A percentile compares a stretch with the other conserved stretches of the same genome.
Evolutionary conservation across 2,888 invertebrate species (phyloP).

Genomic region (Anoncus sp.): DNA sequence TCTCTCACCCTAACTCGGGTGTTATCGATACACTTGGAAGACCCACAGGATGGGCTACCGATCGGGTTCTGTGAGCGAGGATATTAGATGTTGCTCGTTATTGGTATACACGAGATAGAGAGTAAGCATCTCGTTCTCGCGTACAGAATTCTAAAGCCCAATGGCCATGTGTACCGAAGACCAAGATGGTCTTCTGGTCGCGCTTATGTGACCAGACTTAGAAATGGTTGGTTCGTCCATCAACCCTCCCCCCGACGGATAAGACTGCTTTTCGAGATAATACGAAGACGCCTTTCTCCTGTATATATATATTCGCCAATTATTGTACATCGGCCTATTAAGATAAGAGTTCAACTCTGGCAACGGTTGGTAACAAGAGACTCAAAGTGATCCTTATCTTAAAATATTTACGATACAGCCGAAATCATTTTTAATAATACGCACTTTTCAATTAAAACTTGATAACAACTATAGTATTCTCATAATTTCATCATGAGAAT

Average conservation of each 20-base stretch:
- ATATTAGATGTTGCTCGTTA: conserved; percentile 59
- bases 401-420: conserved; percentile 10
- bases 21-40: conserved; percentile 57
- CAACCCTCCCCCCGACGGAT: conserved; percentile 44
- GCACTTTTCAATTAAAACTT: neutral
- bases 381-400: conserved; percentile 39
- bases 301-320: conserved; percentile 54
- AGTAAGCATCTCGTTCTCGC: conserved; percentile 36
- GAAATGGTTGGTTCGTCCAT: conserved; percentile 45
- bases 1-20: conserved; percentile 3
- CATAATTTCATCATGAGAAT: too few species aligned
- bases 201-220: conserved; percentile 34
- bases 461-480: too few species aligned
- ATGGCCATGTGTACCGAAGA: conserved; percentile 14
- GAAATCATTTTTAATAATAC: conserved; percentile 38
- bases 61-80: conserved; percentile 37
- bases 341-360: conserved; percentile 55
- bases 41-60: conserved; percentile 34
- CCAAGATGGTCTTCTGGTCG: conserved; percentile 17
- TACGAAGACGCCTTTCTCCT: conserved; percentile 21
- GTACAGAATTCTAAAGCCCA: conserved; percentile 28
- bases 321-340: conserved; percentile 64
- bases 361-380: conserved; percentile 43
- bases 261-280: conserved; percentile 32
- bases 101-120: conserved; percentile 33